Percentiles rank a stretch among this genome's conserved stretches.
These are phyloP conservation scores for Clamator glandarius DNA, from an alignment of 2,797 vertebrate species.

Conservation along the genomic window DNA sequence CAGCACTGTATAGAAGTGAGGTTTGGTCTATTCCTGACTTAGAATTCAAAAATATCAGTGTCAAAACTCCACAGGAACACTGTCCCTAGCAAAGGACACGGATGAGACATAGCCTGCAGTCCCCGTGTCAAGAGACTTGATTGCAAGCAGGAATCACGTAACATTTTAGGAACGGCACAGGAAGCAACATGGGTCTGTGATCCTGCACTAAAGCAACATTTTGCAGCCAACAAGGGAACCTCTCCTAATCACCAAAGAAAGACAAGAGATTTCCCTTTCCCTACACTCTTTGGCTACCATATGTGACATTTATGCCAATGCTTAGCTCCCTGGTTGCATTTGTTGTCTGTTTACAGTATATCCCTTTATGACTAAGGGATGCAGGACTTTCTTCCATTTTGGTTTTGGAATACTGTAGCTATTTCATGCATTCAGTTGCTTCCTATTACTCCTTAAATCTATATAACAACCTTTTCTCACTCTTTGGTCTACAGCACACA, in stretches of 20 bases:
- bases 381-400: neutral
- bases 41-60: neutral
- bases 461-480: neutral
- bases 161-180: neutral
- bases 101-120: neutral
- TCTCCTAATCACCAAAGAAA: neutral
- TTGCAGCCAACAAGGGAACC: neutral
- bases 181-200: neutral
- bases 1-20: neutral
- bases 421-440: neutral
- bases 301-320: accelerated
- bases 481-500: neutral
- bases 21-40: neutral
- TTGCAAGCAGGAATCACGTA: neutral
- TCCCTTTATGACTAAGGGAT: neutral
- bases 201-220: neutral
- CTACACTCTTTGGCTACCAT: neutral
- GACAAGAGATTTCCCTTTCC: neutral
- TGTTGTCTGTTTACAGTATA: neutral
- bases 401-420: neutral
- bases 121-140: neutral
- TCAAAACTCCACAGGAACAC: neutral
- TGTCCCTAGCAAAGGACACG: neutral
- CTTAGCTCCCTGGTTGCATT: neutral
- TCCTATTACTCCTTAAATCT: neutral